Evolutionary conservation across 2,113 vertebrate species (phyloP).

Genomic region (Anarrhichthys ocellatus): DNA sequence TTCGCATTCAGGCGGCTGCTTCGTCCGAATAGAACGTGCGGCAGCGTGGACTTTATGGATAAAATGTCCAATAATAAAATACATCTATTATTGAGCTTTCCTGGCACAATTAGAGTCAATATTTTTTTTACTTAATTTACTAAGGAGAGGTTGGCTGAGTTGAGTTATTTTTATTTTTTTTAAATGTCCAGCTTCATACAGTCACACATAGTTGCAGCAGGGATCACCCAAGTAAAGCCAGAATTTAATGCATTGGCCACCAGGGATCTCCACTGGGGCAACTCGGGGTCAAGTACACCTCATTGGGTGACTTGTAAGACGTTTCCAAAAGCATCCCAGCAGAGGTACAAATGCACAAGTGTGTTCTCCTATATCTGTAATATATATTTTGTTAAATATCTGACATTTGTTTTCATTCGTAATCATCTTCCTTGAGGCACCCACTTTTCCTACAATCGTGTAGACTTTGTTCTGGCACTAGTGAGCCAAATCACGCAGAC

Average conservation of each 20-base stretch:
- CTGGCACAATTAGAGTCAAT: not conserved
- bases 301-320: constrained; percentile 15
- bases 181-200: not conserved
- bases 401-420: constrained; percentile 22
- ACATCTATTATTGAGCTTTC: not conserved
- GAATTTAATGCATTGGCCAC: constrained; percentile 20
- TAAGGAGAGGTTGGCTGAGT: not conserved
- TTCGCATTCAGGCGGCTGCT: too few species aligned
- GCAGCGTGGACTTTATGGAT: not conserved
- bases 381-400: constrained; percentile 10
- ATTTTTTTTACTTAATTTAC: not conserved
- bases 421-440: constrained; percentile 15
- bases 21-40: too few species aligned
- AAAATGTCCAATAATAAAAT: not conserved
- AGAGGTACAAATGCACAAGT: not conserved
- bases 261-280: constrained; percentile 25
- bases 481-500: constrained; percentile 53
- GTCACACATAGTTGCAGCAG: not conserved
- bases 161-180: not conserved
- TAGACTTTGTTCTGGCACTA: constrained; percentile 48
- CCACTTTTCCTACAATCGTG: constrained; percentile 38
- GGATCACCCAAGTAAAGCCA: constrained; percentile 7
- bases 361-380: not conserved
- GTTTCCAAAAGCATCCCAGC: not conserved
- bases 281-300: constrained; percentile 38